Evolutionary conservation across 2,113 vertebrate genomes (phyloP).

Genomic region (Meles meles): DNA sequence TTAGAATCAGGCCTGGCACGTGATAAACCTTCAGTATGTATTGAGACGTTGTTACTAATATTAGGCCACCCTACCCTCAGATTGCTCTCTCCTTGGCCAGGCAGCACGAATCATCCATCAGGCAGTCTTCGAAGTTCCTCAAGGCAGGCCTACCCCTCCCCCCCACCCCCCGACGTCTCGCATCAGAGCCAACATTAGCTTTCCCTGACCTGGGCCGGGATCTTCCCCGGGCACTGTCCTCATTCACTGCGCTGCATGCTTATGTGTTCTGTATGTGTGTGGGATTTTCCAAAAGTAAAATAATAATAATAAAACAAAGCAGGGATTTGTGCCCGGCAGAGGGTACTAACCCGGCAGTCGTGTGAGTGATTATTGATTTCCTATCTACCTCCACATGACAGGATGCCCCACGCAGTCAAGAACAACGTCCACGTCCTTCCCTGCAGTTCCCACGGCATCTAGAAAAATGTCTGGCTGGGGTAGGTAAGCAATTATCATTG

Average conservation of each 20-base stretch:
- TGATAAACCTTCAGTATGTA: neutral
- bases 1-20: neutral
- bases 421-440: neutral
- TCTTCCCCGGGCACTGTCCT: fast-evolving
- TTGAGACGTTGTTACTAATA: neutral
- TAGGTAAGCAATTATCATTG: neutral
- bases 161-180: fast-evolving
- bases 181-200: fast-evolving
- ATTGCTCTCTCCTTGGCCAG: neutral
- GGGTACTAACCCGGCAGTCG: neutral
- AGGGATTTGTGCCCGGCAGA: neutral
- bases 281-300: neutral
- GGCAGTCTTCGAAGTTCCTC: neutral
- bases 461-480: neutral
- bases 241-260: fast-evolving
- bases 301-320: neutral
- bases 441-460: neutral
- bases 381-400: neutral
- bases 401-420: neutral
- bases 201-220: neutral
- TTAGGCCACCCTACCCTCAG: neutral
- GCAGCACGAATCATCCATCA: neutral
- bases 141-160: neutral
- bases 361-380: neutral
- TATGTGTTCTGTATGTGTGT: neutral